Evolutionary conservation across 2,888 invertebrate genomes (phyloP).

Genomic region (Heliconius sara): DNA sequence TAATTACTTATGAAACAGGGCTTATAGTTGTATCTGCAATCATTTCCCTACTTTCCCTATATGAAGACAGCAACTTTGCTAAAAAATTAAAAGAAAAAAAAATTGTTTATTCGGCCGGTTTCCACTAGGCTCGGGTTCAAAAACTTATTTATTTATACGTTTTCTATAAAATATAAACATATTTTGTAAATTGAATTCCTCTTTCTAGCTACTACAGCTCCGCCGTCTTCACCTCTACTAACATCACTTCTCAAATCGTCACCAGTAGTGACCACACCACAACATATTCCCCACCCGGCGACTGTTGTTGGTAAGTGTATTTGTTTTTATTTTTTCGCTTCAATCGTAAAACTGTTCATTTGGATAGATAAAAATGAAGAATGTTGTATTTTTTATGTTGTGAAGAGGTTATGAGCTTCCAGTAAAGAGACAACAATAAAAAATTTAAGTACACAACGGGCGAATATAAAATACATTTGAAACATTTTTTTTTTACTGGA

Average conservation of each 20-base stretch:
- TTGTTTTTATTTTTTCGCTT: neutral
- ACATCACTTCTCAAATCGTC: slow-evolving; percentile 91
- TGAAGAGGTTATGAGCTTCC: no score
- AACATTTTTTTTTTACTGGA: no score
- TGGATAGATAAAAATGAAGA: neutral
- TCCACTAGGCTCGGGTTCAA: no score
- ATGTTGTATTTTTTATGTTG: neutral
- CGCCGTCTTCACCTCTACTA: slow-evolving; percentile 88
- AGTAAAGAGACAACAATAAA: no score
- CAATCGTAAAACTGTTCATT: neutral
- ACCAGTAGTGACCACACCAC: slow-evolving; percentile 77
- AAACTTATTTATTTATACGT: neutral
- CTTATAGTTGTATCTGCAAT: no score
- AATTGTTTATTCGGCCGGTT: no score
- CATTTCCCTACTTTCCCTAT: no score
- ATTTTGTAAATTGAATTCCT: neutral
- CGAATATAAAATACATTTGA: neutral
- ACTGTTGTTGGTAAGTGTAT: slow-evolving; percentile 68
- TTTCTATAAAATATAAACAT: neutral
- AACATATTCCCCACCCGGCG: slow-evolving; percentile 74
- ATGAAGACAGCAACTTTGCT: no score
- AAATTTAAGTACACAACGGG: no score
- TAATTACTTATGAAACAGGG: no score
- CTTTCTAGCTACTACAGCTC: slow-evolving; percentile 59
- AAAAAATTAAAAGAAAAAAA: no score